phyloP scores from a whole-genome alignment of 92 coral and sea anemone species.

The Montipora capitata region DNA sequence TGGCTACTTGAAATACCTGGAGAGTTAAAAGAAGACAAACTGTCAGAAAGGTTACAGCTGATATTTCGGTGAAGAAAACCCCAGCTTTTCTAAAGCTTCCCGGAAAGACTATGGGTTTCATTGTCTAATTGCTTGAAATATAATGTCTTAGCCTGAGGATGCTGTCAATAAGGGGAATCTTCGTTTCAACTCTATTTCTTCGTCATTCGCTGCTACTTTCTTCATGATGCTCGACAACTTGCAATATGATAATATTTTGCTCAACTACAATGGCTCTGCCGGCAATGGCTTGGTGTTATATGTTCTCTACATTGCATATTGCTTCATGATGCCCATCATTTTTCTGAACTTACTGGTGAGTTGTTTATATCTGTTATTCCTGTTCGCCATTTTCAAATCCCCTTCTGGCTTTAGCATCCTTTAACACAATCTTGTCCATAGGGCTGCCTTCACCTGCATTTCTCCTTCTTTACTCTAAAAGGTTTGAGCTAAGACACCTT shows the following conservation, averaged over 20 bases:
- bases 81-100: not conserved
- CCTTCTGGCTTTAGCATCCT: not conserved
- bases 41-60: too few species aligned
- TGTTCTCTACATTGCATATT: slow-evolving; percentile 80
- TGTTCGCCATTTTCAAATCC: not conserved
- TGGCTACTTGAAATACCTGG: too few species aligned
- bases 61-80: not conserved
- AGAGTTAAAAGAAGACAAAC: too few species aligned
- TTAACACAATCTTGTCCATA: not conserved
- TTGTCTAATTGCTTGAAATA: not conserved
- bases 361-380: not conserved
- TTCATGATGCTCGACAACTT: slow-evolving; percentile 94
- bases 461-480: too few species aligned
- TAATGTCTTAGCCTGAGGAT: not conserved
- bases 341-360: slow-evolving; percentile 93
- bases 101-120: not conserved
- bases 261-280: slow-evolving; percentile 53
- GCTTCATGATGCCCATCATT: slow-evolving; percentile 93
- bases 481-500: too few species aligned
- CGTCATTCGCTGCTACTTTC: slow-evolving; percentile 89
- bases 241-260: slow-evolving; percentile 84
- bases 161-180: slow-evolving; percentile 18
- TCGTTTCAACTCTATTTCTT: slow-evolving; percentile 69
- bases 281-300: slow-evolving; percentile 75
- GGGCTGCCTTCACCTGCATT: not conserved